Evolutionary conservation across 2,113 vertebrate species (phyloP), one percentile per base, ranked within the genome.

Genomic region (Bubo scandiacus): DNA sequence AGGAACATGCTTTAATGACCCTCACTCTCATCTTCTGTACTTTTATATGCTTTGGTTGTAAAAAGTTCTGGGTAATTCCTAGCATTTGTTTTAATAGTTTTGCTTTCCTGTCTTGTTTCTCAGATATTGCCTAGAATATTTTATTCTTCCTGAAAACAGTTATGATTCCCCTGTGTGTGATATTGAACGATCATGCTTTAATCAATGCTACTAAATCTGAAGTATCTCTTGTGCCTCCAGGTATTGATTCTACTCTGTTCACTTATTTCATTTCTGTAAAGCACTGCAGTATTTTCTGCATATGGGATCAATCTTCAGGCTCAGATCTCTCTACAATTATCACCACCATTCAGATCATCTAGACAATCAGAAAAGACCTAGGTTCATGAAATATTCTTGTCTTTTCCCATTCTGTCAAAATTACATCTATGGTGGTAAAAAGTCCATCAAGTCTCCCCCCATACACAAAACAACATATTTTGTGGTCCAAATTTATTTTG

Each of bases 181-280:
- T 96, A 94, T 66, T 58, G 67, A 96, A 88, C 74, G 93, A 92
- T 94, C 71, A 90, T 84, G 63, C 8, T 94, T 93, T 96, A 97
- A 93, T 96, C 96, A 95, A 94, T 96, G 92, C 16, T 90, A 74
- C 59, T 95, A 82, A 95, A 95, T 92, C 79, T 86, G 71, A 93
- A 93, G 21, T 78, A 71, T 92, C 80, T 93, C 72, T 86, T 67
- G 18, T 90, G 78, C 55, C 51, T 74, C 51, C 52, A 84, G 55
- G n/a, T 96, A 96, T 95, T 88, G 90, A 96, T 92, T 88, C 18
- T 51, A 23, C 20, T 88, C 29, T 70, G 62, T 90, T 92, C 85
- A 62, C 23, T 79, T 91, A 72, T 75, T 95, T 85, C 36, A 90
- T 73, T 88, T 93, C 82, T 93, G 58, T 88, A 51, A 93, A 88